Conservation (phyloP, 2,888 invertebrate species). For the Hirtodrosophila duncani region DNA sequence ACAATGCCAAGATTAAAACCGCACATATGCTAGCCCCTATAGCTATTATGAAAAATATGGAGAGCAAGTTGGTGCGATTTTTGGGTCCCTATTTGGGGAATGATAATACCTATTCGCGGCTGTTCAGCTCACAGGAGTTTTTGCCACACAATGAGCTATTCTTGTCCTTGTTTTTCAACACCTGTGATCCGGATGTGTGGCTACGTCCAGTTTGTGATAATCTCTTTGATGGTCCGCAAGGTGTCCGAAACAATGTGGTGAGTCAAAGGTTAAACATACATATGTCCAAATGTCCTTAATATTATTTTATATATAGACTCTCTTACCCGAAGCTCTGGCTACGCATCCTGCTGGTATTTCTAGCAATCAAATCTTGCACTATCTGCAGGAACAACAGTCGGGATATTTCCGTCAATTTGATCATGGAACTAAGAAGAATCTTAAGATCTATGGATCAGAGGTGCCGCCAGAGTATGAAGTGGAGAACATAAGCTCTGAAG, state of each 20-base stretch:
- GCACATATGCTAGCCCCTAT: slow-evolving; percentile 73
- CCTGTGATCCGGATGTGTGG: slow-evolving; percentile 75
- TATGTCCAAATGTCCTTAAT: not conserved
- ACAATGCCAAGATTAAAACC: slow-evolving; percentile 69
- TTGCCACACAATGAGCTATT: slow-evolving; percentile 80
- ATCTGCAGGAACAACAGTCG: slow-evolving; percentile 62
- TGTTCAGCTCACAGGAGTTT: slow-evolving; percentile 80
- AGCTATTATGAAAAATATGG: slow-evolving; percentile 80
- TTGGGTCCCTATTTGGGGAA: slow-evolving; percentile 76
- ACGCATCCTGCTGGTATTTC: slow-evolving; percentile 71
- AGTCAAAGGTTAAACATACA: not conserved
- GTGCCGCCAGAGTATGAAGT: slow-evolving; percentile 63
- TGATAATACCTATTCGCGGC: slow-evolving; percentile 36
- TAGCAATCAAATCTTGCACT: slow-evolving; percentile 69
- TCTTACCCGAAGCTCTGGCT: slow-evolving; percentile 34
- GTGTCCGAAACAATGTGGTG: slow-evolving; percentile 53
- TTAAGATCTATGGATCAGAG: slow-evolving; percentile 45
- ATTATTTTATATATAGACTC: slow-evolving; percentile 50
- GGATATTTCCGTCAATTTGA: slow-evolving; percentile 64
- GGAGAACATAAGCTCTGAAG: slow-evolving; percentile 42
- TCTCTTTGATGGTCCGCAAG: slow-evolving; percentile 35
- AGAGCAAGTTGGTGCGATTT: slow-evolving; percentile 74
- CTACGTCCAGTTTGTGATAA: slow-evolving; percentile 56
- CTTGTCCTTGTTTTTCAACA: slow-evolving; percentile 77
- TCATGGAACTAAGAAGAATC: slow-evolving; percentile 49